A percentile compares a stretch with the other conserved stretches of the same genome.
These are phyloP conservation scores for Spinibarbus caldwelli DNA, from an alignment of 2,797 vertebrate genomes.

Conservation along the genomic window DNA sequence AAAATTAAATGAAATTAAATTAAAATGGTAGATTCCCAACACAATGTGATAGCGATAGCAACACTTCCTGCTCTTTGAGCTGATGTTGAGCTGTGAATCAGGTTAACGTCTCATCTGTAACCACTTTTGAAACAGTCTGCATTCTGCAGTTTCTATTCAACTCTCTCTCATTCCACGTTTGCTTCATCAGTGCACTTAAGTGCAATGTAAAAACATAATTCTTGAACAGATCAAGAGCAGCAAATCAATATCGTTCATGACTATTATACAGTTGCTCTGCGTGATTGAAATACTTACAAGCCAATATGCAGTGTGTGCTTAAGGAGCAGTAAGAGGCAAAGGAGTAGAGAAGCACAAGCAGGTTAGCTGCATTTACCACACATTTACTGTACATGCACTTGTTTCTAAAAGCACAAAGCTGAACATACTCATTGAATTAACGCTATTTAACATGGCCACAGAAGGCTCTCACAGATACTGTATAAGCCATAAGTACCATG, in stretches of 20 bases:
- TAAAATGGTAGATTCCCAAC: neutral
- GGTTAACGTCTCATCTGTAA: constrained; percentile 30
- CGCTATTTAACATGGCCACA: neutral
- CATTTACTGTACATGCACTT: neutral
- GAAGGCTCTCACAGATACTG: neutral
- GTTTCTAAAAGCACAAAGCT: neutral
- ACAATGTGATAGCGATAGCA: no score
- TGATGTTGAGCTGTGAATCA: neutral
- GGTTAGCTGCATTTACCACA: neutral
- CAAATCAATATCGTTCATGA: neutral
- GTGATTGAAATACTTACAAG: constrained; percentile 23
- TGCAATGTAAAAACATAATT: constrained; percentile 11
- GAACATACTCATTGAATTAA: neutral
- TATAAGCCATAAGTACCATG: no score
- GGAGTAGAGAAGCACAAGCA: neutral
- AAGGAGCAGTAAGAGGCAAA: constrained; percentile 7
- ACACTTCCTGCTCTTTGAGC: neutral
- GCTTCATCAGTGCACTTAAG: neutral
- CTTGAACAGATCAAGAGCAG: constrained; percentile 17
- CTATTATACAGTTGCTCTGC: neutral
- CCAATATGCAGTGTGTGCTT: neutral
- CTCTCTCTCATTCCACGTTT: neutral
- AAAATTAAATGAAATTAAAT: neutral
- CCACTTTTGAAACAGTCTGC: constrained; percentile 3
- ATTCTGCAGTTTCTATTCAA: constrained; percentile 20